Evolutionary conservation across 1,140 invertebrate genomes (phyloP).

Genomic region (Bicyclus anynana): DNA sequence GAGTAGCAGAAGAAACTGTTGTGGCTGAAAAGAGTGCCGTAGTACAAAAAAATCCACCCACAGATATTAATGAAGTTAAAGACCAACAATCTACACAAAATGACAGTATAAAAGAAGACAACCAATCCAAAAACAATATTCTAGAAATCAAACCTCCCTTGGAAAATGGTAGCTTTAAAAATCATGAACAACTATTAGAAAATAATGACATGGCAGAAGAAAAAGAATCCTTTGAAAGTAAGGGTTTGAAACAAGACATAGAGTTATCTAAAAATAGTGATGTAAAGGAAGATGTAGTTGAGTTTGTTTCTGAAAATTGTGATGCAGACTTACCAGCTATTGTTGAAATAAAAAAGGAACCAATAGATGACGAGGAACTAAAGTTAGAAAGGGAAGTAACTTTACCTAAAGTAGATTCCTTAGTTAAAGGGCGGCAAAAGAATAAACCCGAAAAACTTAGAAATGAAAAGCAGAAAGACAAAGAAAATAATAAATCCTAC

Average conservation of each 20-base stretch:
- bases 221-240: not conserved
- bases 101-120: too few species aligned
- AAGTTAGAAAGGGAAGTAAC: constrained; percentile 17
- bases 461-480: constrained; percentile 39
- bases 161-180: not conserved
- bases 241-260: not conserved
- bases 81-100: too few species aligned
- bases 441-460: constrained; percentile 38
- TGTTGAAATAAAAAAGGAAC: constrained; percentile 62
- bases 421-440: constrained; percentile 27
- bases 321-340: constrained; percentile 12
- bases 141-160: too few species aligned
- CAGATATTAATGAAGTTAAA: too few species aligned
- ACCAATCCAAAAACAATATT: not conserved
- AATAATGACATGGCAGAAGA: not conserved
- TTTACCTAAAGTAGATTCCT: constrained; percentile 18
- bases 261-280: not conserved
- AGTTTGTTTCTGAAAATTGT: not conserved
- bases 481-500: constrained; percentile 35
- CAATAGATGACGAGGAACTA: constrained; percentile 52
- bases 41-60: too few species aligned
- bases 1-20: not conserved
- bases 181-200: not conserved
- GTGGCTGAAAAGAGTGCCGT: not conserved
- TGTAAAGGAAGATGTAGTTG: not conserved